Evolutionary conservation across 1,140 invertebrate species (phyloP), one percentile per base, ranked within the genome.

Genomic region (Glossosoma conforme): DNA sequence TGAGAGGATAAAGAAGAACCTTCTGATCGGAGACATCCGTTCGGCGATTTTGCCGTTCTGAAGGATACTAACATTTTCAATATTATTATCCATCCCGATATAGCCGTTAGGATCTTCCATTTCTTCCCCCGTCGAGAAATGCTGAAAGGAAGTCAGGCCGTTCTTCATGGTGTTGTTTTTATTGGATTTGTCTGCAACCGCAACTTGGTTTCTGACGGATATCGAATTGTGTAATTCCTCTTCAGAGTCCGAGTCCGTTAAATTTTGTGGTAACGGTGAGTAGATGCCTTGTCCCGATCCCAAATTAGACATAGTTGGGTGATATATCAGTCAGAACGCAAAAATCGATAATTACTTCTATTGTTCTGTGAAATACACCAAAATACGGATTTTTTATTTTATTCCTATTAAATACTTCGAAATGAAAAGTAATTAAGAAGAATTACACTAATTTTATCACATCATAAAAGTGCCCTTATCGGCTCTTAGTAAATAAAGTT

Each of bases 161-260:
- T 54, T 54, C 38, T 54, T 58, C 54, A 52, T 56, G 33, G 33
- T 52, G 20, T 28, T 47, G 32, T 19, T 47, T 44, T 42, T 54
- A 25, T 19, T 41, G 44, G 35, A 19, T 13, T 49, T 53, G 13
- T 54, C 51, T 9, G 33, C 13, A 8, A 28, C 21, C 11, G 44
- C 14, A 15, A 43, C 37, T 52, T 54, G 54, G 18, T 67, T 68
- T 40, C 60, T 53, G 19, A 61, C 21, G 54, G 60, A 64, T 58
- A 72, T 43, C 67, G 72, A 47, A 35, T 50, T 53, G 32, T 58
- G 56, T 37, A 75, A 66, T 52, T 86, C 85, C 57, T 85, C 84
- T 54, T 87, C 84, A 1, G 83, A 85, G 58, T 86, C 84, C 0
- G 83, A 85, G 64, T 86, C 85, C 36, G 82, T 82, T 51, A 87